A percentile compares a stretch with the other conserved stretches of the same genome.
These are phyloP conservation scores for Panagrolaimus sp. DNA, from an alignment of 1,140 invertebrate species.

Conservation along the genomic window DNA sequence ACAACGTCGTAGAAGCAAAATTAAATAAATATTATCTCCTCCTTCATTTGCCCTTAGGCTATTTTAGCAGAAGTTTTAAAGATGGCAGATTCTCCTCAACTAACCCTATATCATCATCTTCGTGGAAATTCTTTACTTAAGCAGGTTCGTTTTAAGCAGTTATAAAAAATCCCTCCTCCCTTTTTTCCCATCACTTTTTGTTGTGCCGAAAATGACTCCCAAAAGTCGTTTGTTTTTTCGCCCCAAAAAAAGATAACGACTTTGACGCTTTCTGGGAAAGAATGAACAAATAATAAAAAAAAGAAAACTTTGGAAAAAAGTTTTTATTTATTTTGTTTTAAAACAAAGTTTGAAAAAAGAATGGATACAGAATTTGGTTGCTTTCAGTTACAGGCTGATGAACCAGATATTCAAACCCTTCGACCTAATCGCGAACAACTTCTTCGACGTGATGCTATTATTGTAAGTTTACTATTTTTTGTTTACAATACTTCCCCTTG, in stretches of 20 bases:
- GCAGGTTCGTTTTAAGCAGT: background rate
- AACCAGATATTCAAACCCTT: constrained; percentile 44
- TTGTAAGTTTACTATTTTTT: constrained; percentile 7
- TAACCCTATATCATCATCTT: constrained; percentile 43
- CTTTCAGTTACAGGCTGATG: constrained; percentile 29
- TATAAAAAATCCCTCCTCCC: constrained; percentile 7
- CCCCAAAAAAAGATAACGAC: background rate
- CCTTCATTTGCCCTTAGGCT: too few species aligned
- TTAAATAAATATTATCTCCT: too few species aligned
- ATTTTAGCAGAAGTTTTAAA: background rate
- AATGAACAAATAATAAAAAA: background rate
- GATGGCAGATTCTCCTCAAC: constrained; percentile 19
- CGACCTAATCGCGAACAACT: constrained; percentile 54
- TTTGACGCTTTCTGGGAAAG: background rate
- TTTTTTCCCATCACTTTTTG: background rate
- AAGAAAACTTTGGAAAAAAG: too few species aligned
- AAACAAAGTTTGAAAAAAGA: background rate
- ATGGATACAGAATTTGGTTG: too few species aligned
- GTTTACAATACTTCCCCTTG: too few species aligned
- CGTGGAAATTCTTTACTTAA: constrained; percentile 37
- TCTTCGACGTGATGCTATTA: constrained; percentile 44
- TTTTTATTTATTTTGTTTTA: background rate
- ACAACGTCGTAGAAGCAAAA: too few species aligned
- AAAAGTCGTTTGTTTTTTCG: too few species aligned
- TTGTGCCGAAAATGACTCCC: too few species aligned